Conservation (phyloP, 2,888 invertebrate genomes). For the Drymonia ruficornis region DNA sequence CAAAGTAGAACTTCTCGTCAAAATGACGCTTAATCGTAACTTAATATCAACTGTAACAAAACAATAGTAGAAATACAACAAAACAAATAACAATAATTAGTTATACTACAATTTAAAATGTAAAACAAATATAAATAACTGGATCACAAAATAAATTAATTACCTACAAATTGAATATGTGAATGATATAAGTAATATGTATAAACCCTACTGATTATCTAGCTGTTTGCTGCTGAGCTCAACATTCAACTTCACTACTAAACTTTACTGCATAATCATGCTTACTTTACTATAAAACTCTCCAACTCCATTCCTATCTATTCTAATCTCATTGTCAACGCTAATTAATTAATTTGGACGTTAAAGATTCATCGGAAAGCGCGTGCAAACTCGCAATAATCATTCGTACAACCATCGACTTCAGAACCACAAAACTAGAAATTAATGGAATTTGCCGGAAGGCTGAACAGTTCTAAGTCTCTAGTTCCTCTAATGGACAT, state of each 20-base stretch:
- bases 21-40: background rate
- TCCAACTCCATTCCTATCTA: conserved; percentile 13
- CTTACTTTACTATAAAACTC: too few relatives aligned
- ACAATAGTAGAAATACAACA: conserved; percentile 19
- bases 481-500: conserved; percentile 43
- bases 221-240: background rate
- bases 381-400: conserved; percentile 21
- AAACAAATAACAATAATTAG: conserved; percentile 18
- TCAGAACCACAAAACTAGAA: conserved; percentile 29
- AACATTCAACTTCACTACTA: background rate
- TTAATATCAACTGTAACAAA: conserved; percentile 20
- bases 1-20: background rate
- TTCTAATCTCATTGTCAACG: conserved; percentile 32
- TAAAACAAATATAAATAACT: conserved; percentile 1
- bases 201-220: too few relatives aligned
- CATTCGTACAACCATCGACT: conserved; percentile 20
- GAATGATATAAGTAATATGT: too few relatives aligned
- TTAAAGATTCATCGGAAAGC: conserved; percentile 32
- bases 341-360: conserved; percentile 43
- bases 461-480: conserved; percentile 9
- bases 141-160: background rate
- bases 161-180: too few relatives aligned
- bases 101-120: background rate
- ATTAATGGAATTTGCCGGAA: conserved; percentile 24
- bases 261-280: background rate